These are phyloP conservation scores for Apamea monoglypha DNA, from an alignment of 2,888 invertebrate genomes.

Conservation along the genomic window DNA sequence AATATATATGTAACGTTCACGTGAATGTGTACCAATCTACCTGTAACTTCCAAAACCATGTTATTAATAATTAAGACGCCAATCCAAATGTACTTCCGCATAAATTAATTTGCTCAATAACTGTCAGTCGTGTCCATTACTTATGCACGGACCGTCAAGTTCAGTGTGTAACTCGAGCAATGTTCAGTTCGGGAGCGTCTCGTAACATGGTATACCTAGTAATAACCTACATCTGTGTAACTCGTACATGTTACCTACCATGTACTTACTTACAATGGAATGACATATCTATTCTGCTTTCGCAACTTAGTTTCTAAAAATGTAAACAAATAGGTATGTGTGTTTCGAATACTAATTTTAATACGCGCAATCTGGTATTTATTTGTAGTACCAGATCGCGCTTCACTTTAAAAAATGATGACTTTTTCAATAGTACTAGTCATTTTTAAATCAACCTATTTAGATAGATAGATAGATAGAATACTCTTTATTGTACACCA, in stretches of 20 bases:
- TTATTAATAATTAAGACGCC: conserved; percentile 52
- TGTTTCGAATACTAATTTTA: too few species aligned
- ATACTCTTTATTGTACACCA: too few species aligned
- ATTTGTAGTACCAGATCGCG: too few species aligned
- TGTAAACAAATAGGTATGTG: neutral
- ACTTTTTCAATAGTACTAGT: neutral
- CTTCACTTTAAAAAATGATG: neutral
- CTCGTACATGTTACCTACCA: neutral
- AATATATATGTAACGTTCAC: neutral
- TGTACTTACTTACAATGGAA: neutral
- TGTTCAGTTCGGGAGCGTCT: neutral
- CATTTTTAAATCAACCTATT: too few species aligned
- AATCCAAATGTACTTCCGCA: conserved; percentile 38
- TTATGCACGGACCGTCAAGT: conserved; percentile 38
- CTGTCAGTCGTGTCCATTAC: conserved; percentile 42
- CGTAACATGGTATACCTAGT: neutral
- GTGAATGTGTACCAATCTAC: conserved; percentile 13
- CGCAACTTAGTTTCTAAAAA: neutral
- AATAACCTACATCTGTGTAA: neutral
- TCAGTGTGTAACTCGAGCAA: neutral
- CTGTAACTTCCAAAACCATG: conserved; percentile 34
- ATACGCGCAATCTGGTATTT: too few species aligned
- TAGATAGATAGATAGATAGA: too few species aligned
- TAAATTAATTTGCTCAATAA: conserved; percentile 55
- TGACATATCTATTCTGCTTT: neutral